These are phyloP conservation scores for Isichthys henryi DNA, from an alignment of 2,113 vertebrate species.

Conservation along the genomic window DNA sequence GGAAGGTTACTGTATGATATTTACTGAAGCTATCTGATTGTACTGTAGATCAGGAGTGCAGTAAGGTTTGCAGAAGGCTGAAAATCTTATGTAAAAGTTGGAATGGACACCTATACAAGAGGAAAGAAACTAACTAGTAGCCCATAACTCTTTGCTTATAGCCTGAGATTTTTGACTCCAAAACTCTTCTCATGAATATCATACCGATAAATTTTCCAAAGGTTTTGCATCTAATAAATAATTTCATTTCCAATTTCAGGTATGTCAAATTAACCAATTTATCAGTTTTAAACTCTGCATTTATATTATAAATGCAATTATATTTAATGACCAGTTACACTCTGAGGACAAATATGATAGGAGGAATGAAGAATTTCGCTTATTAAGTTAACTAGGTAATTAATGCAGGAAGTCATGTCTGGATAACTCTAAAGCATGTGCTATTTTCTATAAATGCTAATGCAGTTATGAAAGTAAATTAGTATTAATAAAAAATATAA, in stretches of 20 bases:
- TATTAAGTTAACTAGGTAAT: background rate
- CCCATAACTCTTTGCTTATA: background rate
- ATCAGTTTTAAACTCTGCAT: background rate
- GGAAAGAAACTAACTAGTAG: background rate
- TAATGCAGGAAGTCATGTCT: background rate
- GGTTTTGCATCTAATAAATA: background rate
- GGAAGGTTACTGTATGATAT: background rate
- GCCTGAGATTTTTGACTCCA: background rate
- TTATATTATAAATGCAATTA: background rate
- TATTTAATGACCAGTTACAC: background rate
- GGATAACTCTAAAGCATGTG: background rate
- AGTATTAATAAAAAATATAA: background rate
- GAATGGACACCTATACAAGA: background rate
- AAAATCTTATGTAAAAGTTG: background rate
- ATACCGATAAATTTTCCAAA: background rate
- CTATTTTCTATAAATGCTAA: background rate
- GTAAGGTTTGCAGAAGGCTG: background rate
- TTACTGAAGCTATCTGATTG: background rate
- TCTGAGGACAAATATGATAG: background rate
- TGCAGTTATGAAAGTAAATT: background rate
- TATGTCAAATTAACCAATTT: background rate
- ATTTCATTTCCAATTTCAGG: background rate
- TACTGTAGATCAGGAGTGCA: background rate
- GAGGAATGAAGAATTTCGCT: background rate
- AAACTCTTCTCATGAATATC: background rate